These are phyloP conservation scores for Dynastes grantii DNA, from an alignment of 2,888 invertebrate species.

Conservation along the genomic window DNA sequence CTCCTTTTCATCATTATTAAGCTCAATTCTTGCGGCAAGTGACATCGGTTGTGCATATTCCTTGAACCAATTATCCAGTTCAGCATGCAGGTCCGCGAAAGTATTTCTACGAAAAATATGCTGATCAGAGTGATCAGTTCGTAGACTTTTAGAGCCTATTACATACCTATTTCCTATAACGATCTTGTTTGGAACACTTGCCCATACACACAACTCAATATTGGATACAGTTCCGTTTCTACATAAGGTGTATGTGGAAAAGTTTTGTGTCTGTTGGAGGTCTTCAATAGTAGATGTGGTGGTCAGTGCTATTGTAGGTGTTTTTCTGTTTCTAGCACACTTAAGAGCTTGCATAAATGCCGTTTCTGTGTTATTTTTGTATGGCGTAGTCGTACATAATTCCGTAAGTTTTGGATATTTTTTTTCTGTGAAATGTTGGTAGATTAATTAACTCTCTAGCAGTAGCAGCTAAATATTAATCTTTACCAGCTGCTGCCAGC, in stretches of 20 bases:
- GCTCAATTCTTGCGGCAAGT: neutral
- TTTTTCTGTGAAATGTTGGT: constrained; percentile 46
- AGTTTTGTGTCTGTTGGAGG: neutral
- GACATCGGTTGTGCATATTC: neutral
- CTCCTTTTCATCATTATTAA: neutral
- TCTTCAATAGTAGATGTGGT: constrained; percentile 67
- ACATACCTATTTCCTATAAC: constrained; percentile 74
- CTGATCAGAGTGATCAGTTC: neutral
- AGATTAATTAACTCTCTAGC: too few relatives aligned
- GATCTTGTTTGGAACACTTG: constrained; percentile 76
- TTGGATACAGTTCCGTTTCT: constrained; percentile 61
- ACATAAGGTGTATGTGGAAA: constrained; percentile 59
- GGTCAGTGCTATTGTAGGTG: constrained; percentile 75
- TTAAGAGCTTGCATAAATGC: constrained; percentile 70
- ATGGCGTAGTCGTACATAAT: constrained; percentile 71
- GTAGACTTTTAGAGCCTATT: neutral
- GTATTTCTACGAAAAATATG: neutral
- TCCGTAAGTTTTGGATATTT: constrained; percentile 70
- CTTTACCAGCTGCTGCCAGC: too few relatives aligned
- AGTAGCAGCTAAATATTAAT: too few relatives aligned
- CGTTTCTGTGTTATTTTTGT: constrained; percentile 58
- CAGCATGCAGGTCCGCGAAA: constrained; percentile 6
- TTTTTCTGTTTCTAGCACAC: constrained; percentile 70
- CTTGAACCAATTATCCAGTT: constrained; percentile 28
- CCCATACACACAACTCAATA: constrained; percentile 74